Base-by-base conservation (phyloP, 2,888 invertebrate species). In the Drosophila falleni region DNA sequence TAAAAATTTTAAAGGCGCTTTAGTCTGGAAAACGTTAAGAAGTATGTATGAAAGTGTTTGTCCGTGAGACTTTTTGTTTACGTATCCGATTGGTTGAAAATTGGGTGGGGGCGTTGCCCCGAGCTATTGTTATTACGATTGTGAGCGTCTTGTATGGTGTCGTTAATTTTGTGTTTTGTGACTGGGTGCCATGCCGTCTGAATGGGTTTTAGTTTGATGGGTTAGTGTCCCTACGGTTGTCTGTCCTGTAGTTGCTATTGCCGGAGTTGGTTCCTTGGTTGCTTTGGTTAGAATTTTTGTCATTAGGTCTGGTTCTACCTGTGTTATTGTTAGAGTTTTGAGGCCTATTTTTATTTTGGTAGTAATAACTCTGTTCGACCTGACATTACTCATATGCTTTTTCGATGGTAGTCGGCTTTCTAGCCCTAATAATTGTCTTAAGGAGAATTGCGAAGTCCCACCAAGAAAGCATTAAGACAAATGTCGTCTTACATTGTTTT, bases 81-180 rank as follows among this genome's bases (percentile, higher is more conserved):
- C 9, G 58, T 58, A 46, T 26, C 37, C 56, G 35, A 35, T 11
- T 15, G 31, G 54, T 39, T n/a, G 3, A 39, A 15, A 9, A 15
- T 39, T 8, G 8, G 8, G 15, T n/a, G 1, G 8, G 8, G 39
- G 8, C 39, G 39, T 8, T 15, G 8, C 3, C 15, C 39, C 15
- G 8, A 15, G 19, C 2, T 19, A 19, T 19, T 19, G 19, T 19
- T 19, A 39, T 15, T 39, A 3, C 39, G 39, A 1, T 39, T 39
- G 15, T 39, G 39, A 3, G 15, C 15, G 15, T 39, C 6, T 3
- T 39, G n/a, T 39, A 15, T 39, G 15, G 8, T 15, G n/a, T 39
- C 15, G 39, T 15, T 2, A 39, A 2, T n/a, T n/a, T n/a, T n/a
- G n/a, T 15, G 15, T 39, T 39, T 15, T 15, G 39, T 3, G 39